phyloP scores from a whole-genome alignment of 2,888 invertebrate species.

The Conistra vaccinii region DNA sequence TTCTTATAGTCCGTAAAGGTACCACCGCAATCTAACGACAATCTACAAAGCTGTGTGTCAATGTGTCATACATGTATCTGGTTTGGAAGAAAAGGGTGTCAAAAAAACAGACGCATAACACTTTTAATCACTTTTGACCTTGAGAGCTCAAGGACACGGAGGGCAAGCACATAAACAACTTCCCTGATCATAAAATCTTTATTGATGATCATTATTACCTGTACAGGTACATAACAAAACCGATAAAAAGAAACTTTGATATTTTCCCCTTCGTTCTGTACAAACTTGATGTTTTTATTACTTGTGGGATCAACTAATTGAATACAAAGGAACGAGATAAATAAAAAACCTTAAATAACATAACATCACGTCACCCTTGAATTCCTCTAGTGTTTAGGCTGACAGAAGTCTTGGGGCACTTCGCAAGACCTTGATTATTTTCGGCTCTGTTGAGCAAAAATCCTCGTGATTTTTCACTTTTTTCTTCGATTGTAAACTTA shows the following conservation, averaged over 20 bases:
- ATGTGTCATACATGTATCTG: not conserved
- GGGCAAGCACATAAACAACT: conserved; percentile 7
- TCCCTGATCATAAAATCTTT: conserved; percentile 30
- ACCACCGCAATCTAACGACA: not conserved
- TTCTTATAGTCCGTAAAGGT: not conserved
- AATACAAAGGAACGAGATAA: not conserved
- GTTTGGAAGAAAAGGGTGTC: not conserved
- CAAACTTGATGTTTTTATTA: conserved; percentile 5
- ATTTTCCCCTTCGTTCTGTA: not conserved
- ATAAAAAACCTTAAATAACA: not conserved
- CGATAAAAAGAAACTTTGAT: conserved; percentile 19
- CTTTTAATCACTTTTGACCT: not conserved
- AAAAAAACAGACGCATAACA: not conserved
- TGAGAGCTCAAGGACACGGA: conserved; percentile 10
- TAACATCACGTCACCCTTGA: too few species aligned
- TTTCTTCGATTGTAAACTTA: not conserved
- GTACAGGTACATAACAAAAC: conserved; percentile 9
- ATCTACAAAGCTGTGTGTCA: not conserved
- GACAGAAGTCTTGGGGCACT: not conserved
- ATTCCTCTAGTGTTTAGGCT: not conserved
- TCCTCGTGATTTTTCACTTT: not conserved
- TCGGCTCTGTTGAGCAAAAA: not conserved
- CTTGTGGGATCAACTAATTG: conserved; percentile 19
- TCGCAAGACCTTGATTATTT: not conserved
- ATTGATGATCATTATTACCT: conserved; percentile 13